Evolutionary conservation across 2,113 vertebrate species (phyloP).

Genomic region (Penelope pileata): DNA sequence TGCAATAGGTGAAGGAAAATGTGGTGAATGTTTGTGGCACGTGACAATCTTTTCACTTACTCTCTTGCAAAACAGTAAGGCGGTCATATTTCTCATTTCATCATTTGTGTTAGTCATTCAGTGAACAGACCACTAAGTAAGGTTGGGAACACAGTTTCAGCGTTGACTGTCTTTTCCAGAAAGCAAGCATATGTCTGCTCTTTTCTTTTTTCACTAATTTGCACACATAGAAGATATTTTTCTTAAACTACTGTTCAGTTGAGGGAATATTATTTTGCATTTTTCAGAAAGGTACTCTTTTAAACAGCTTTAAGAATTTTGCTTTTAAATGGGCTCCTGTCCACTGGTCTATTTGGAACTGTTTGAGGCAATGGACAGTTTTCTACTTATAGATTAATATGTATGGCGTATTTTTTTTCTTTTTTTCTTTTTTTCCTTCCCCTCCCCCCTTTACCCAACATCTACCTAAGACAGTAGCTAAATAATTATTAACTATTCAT

Average conservation of each 20-base stretch:
- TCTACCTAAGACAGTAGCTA: not conserved
- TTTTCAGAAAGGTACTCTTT: not conserved
- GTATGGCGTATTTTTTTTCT: not conserved
- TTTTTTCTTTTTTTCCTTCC: not conserved
- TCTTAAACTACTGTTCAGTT: not conserved
- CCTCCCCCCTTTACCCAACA: not conserved
- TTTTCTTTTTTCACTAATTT: not conserved
- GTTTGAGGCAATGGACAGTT: not conserved
- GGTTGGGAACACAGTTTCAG: not conserved
- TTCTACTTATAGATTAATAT: conserved; percentile 12
- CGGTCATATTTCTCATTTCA: not conserved
- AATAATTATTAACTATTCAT: conserved; percentile 46
- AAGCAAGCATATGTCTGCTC: not conserved
- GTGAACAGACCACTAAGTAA: not conserved
- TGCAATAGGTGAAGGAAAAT: not conserved
- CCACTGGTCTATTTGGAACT: not conserved
- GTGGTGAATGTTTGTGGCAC: not conserved
- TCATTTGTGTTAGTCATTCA: not conserved
- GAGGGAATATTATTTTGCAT: not conserved
- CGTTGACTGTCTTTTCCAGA: not conserved
- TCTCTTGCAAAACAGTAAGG: not conserved
- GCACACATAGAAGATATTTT: not conserved
- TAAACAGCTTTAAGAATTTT: conserved; percentile 5
- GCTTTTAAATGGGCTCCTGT: not conserved
- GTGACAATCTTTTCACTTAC: not conserved